phyloP scores from a whole-genome alignment of 2,113 vertebrate species.

The Rhabdornis inornatus region DNA sequence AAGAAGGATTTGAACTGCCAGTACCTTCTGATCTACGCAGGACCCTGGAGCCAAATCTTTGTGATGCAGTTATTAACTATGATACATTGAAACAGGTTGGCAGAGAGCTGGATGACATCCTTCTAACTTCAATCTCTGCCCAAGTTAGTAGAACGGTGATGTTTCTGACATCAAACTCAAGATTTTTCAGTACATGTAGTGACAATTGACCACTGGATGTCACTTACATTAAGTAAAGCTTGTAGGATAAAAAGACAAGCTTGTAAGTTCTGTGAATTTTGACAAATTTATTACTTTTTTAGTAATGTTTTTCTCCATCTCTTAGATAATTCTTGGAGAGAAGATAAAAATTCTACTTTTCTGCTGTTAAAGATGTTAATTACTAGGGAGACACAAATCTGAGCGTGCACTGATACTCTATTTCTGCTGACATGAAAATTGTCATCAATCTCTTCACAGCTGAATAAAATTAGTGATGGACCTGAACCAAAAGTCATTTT shows the following conservation, averaged over 20 bases:
- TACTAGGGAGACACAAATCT: slow-evolving; percentile 38
- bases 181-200: neutral
- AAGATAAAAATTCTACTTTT: neutral
- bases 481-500: slow-evolving; percentile 16
- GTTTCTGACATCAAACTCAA: neutral
- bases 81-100: neutral
- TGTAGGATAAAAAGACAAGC: neutral
- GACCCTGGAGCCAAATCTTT: neutral
- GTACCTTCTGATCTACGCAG: neutral
- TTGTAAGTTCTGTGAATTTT: neutral
- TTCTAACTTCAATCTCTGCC: neutral
- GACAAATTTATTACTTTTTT: slow-evolving; percentile 46
- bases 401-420: neutral
- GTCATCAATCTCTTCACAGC: neutral
- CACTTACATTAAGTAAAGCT: slow-evolving; percentile 1
- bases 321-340: slow-evolving; percentile 22
- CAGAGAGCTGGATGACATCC: neutral
- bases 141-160: neutral
- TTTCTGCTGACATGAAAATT: neutral
- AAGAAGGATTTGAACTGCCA: neutral
- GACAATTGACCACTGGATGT: neutral
- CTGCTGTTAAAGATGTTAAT: neutral
- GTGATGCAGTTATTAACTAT: neutral
- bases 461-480: slow-evolving; percentile 46
- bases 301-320: slow-evolving; percentile 15